A percentile compares a stretch with the other conserved stretches of the same genome.
phyloP scores from a whole-genome alignment of 2,113 vertebrate genomes.

The Phaethon lepturus region DNA sequence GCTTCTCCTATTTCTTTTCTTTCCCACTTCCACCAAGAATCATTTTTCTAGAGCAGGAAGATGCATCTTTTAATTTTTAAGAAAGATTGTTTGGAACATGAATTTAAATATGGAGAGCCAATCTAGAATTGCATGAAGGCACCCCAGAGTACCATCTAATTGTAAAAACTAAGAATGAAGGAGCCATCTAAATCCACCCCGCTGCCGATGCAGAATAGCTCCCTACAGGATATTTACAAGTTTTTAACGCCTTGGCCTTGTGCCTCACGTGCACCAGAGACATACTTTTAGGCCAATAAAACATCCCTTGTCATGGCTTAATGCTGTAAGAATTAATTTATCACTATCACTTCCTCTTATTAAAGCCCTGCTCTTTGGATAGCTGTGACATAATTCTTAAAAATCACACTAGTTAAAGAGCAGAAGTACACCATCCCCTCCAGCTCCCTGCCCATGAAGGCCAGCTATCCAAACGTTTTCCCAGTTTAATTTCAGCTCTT shows the following conservation, averaged over 20 bases:
- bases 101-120: neutral
- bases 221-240: slow-evolving; percentile 50
- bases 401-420: neutral
- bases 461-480: neutral
- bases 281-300: slow-evolving; percentile 45
- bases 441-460: neutral
- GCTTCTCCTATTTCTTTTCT: neutral
- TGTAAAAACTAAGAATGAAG: slow-evolving; percentile 42
- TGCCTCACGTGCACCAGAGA: slow-evolving; percentile 39
- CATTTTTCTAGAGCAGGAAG: neutral
- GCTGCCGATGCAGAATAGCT: slow-evolving; percentile 8
- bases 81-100: neutral
- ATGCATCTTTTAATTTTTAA: neutral
- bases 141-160: slow-evolving; percentile 21
- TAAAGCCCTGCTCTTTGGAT: slow-evolving; percentile 46
- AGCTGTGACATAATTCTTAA: slow-evolving; percentile 37
- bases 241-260: slow-evolving; percentile 53
- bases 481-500: neutral
- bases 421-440: neutral
- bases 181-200: slow-evolving; percentile 42
- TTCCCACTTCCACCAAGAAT: neutral
- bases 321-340: slow-evolving; percentile 59
- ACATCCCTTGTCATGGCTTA: slow-evolving; percentile 46
- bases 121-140: slow-evolving; percentile 18
- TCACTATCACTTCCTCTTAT: slow-evolving; percentile 60